These are phyloP conservation scores for Tyrophagus putrescentiae DNA, from an alignment of 1,140 invertebrate species.

Conservation along the genomic window DNA sequence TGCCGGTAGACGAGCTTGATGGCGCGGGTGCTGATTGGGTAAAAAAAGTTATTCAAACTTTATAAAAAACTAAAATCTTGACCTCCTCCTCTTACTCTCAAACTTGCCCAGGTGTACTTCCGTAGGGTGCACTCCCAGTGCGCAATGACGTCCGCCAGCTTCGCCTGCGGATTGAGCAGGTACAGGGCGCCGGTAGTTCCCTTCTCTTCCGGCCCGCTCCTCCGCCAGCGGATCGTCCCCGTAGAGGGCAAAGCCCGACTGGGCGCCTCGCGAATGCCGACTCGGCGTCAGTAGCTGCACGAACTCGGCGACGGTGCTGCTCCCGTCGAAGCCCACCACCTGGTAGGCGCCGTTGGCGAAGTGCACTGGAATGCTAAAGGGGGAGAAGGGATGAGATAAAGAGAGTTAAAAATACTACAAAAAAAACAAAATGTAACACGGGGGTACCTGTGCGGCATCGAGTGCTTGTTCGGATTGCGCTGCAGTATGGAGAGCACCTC, in stretches of 20 bases:
- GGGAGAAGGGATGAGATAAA: no score
- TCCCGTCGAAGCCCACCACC: slow-evolving; percentile 90
- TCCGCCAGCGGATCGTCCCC: slow-evolving; percentile 85
- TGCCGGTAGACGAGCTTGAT: slow-evolving; percentile 82
- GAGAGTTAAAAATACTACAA: no score
- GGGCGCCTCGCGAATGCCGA: slow-evolving; percentile 62
- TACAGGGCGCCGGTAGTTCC: no score
- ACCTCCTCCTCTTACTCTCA: no score
- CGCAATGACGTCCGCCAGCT: slow-evolving; percentile 81
- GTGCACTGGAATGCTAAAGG: slow-evolving; percentile 90
- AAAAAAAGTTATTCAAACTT: no score
- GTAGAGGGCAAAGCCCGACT: slow-evolving; percentile 78
- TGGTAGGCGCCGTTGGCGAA: slow-evolving; percentile 84
- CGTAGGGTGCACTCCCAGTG: slow-evolving; percentile 86
- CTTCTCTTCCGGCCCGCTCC: no score
- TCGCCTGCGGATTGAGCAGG: slow-evolving; percentile 12
- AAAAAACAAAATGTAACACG: no score
- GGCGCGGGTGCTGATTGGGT: slow-evolving; percentile 66
- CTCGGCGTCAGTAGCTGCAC: slow-evolving; percentile 58
- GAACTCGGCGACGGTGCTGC: slow-evolving; percentile 81
- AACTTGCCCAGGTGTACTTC: slow-evolving; percentile 85
- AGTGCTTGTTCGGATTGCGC: slow-evolving; percentile 92
- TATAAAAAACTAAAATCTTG: no score
- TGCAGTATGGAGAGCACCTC: slow-evolving; percentile 88
- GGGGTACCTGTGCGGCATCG: slow-evolving; percentile 77